These are phyloP conservation scores for Petrocephalus schoutedeni DNA, from an alignment of 2,797 vertebrate species.

Conservation along the genomic window DNA sequence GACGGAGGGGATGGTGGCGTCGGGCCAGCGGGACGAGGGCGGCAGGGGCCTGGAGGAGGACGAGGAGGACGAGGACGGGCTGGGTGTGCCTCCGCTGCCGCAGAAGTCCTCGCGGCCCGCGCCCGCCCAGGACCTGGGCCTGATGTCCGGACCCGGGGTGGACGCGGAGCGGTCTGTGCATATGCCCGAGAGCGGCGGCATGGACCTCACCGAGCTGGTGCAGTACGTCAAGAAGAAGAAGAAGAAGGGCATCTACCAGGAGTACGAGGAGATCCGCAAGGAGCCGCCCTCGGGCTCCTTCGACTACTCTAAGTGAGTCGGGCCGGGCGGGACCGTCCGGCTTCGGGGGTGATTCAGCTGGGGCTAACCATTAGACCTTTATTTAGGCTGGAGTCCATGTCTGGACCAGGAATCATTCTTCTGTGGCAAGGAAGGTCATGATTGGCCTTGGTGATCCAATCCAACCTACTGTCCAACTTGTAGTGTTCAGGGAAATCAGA, in stretches of 20 bases:
- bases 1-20: conserved; percentile 18
- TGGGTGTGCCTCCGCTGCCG: conserved; percentile 66
- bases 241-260: conserved; percentile 77
- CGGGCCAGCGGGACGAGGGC: conserved; percentile 30
- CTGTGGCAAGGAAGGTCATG: neutral
- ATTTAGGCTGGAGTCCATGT: neutral
- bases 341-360: neutral
- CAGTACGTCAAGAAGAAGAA: conserved; percentile 70
- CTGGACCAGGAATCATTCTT: neutral
- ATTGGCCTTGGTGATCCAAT: neutral
- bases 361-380: neutral
- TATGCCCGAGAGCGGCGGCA: conserved; percentile 65
- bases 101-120: conserved; percentile 67
- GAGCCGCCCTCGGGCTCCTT: conserved; percentile 72
- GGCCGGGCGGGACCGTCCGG: neutral
- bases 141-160: conserved; percentile 51
- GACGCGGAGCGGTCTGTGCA: conserved; percentile 63
- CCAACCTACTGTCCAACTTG: neutral
- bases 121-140: conserved; percentile 46
- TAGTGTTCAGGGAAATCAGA: neutral
- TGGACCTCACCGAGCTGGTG: conserved; percentile 66
- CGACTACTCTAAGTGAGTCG: conserved; percentile 71
- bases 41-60: conserved; percentile 32
- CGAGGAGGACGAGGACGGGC: conserved; percentile 43
- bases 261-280: conserved; percentile 78